Base-by-base conservation (phyloP, 2,797 vertebrate species). In the Pempheris klunzingeri region DNA sequence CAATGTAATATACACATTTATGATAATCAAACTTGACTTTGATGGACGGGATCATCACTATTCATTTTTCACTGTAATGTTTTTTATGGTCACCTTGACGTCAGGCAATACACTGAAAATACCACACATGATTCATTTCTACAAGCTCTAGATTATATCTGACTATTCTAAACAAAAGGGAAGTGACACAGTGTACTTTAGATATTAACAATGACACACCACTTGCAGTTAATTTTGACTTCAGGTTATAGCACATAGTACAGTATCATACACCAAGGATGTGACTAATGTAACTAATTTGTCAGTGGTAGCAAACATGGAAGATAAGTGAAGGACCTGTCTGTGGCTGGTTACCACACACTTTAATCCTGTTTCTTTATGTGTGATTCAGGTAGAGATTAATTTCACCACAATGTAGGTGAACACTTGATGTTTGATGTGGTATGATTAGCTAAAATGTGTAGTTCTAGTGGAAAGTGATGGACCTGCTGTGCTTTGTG, bases 91-190 rank as follows among this genome's bases (percentile, higher is more conserved):
- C 9, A 26, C 41, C 14, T 17, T 24, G 55, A 22, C 13, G 9
- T 8, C 1, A 4, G 1, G 14, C 15, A 32, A 1, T n/a, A 22
- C 7, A 17, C 8, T 28, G 5, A 7, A 50, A 58, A 55, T 55
- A 54, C 46, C 18, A 39, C 5, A 24, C 39, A 46, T 26, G 17
- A 41, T 18, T 7, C 22, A 7, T 36, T 58, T 53, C 2, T 8
- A 11, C 0, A 5, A 30, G n/a, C 13, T 38, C 50, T 43, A 9
- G n/a, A 22, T 66, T 41, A 22, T 2, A 44, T 34, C n/a, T 11
- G 14, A 24, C 59, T 77, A 68, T 73, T 55, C 71, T 72, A 60
- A 6, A 34, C 0, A 49, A 65, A 74, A 7, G 38, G 64, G 70
- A 88, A 86, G 76, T 82, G 36, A 74, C 20, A 24, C 9, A 28